phyloP scores from a whole-genome alignment of 2,797 vertebrate genomes.

The Chaetophractus vellerosus region DNA sequence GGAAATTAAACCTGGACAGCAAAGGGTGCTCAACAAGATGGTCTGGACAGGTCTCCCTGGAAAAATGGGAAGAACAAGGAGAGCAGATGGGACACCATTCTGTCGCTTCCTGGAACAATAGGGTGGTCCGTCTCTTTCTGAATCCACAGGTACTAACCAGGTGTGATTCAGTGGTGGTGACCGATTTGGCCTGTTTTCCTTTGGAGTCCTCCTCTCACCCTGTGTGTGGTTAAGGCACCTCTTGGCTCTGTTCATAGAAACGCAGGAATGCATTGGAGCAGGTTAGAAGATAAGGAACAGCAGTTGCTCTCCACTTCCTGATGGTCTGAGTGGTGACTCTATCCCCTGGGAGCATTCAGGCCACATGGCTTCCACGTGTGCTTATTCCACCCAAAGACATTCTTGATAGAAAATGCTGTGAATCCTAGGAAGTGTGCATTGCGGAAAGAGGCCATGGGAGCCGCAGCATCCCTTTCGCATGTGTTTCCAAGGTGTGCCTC shows the following conservation, averaged over 20 bases:
- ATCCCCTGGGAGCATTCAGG: not conserved
- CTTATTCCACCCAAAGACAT: not conserved
- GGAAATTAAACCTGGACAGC: not conserved
- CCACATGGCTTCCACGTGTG: constrained; percentile 5
- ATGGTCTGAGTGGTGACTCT: not conserved
- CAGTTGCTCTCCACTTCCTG: not conserved
- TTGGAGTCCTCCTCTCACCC: not conserved
- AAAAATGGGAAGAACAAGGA: not conserved
- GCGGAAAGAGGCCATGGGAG: not conserved
- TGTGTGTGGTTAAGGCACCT: not conserved
- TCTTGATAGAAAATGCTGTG: constrained; percentile 47
- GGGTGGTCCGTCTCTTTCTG: not conserved
- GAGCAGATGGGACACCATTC: not conserved
- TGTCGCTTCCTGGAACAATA: not conserved
- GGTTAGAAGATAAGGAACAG: not conserved
- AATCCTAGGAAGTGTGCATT: constrained; percentile 33
- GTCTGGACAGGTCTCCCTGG: not conserved
- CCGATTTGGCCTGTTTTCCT: not conserved
- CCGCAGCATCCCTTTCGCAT: not conserved
- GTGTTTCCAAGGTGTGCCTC: constrained; percentile 17
- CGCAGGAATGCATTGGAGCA: not conserved
- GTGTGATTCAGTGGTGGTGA: not conserved
- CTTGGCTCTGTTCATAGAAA: not conserved
- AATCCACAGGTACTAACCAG: not conserved
- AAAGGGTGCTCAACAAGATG: not conserved